Evolutionary conservation across 2,113 vertebrate species (phyloP).

Genomic region (Dicaeum eximium): DNA sequence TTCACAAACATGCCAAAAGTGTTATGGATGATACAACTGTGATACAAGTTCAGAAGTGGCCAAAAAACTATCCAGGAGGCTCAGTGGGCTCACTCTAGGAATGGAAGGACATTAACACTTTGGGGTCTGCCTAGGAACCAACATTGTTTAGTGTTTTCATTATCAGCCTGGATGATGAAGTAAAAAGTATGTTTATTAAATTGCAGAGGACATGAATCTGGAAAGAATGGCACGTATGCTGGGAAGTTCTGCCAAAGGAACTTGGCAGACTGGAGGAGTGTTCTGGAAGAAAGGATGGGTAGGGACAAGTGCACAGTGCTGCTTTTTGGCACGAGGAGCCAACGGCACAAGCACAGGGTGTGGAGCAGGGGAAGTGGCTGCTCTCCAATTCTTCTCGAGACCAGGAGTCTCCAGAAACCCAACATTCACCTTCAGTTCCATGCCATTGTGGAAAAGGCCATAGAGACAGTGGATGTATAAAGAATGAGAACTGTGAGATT

Average conservation of each 20-base stretch:
- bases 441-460: neutral
- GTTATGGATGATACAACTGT: neutral
- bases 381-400: neutral
- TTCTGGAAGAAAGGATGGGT: neutral
- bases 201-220: neutral
- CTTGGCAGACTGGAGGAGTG: neutral
- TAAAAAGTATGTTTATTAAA: neutral
- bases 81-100: neutral
- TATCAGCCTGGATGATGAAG: neutral
- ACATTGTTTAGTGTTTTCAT: neutral
- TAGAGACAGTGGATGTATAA: fast-evolving
- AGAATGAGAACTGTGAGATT: neutral
- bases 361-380: neutral
- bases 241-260: constrained; percentile 4
- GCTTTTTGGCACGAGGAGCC: neutral
- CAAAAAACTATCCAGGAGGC: neutral
- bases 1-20: neutral
- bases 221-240: constrained; percentile 34
- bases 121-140: neutral
- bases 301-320: neutral
- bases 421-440: neutral
- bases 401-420: neutral
- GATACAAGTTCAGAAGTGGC: neutral
- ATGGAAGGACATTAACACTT: neutral
- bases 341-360: neutral